Conservation (phyloP, 2,888 invertebrate species). For the Nephrotoma guestfalica region DNA sequence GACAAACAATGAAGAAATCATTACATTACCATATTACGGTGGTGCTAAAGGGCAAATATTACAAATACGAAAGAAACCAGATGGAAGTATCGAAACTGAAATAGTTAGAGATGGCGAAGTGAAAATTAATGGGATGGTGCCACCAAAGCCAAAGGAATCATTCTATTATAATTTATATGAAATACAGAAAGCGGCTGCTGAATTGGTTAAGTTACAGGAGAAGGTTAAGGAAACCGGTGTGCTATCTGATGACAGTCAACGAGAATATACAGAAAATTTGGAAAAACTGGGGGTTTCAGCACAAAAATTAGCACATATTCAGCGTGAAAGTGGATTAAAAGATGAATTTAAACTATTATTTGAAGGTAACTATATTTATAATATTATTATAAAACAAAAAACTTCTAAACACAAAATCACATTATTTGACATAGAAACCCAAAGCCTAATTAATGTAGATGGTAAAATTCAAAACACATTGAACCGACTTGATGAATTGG, state of each 20-base stretch:
- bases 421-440: conserved; percentile 8
- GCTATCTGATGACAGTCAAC: conserved; percentile 38
- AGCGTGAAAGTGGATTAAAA: conserved; percentile 37
- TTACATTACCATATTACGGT: conserved; percentile 51
- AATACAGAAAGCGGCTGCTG: conserved; percentile 41
- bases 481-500: background rate
- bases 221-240: conserved; percentile 42
- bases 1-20: conserved; percentile 8
- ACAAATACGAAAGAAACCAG: conserved; percentile 39
- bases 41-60: conserved; percentile 55
- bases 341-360: conserved; percentile 34
- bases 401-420: background rate
- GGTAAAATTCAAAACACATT: background rate
- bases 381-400: background rate
- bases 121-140: background rate
- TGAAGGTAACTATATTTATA: conserved; percentile 15
- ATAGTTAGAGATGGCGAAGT: conserved; percentile 23
- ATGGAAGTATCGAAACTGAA: conserved; percentile 37
- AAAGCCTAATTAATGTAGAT: background rate
- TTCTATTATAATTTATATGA: conserved; percentile 41
- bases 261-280: conserved; percentile 40
- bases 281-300: conserved; percentile 40
- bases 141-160: conserved; percentile 13
- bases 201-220: conserved; percentile 44
- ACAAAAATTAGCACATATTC: conserved; percentile 39